These are phyloP conservation scores for Augochlora pura DNA, from an alignment of 1,140 invertebrate species.

Conservation along the genomic window DNA sequence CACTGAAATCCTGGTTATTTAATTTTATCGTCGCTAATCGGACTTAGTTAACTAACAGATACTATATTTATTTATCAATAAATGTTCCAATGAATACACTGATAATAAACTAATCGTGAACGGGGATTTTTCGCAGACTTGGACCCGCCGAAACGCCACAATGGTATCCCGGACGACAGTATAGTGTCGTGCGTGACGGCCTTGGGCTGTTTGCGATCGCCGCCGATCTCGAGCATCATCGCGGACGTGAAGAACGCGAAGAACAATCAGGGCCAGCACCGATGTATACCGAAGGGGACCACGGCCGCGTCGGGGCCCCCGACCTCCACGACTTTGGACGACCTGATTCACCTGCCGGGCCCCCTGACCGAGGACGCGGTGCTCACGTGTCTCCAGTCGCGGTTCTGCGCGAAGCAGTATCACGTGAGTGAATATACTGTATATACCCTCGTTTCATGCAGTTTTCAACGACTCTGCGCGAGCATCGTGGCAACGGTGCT, in stretches of 20 bases:
- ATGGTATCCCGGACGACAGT: constrained; percentile 70
- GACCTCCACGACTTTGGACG: constrained; percentile 84
- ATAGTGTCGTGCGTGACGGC: constrained; percentile 78
- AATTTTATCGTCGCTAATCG: no score
- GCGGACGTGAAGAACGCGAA: constrained; percentile 74
- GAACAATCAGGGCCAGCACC: constrained; percentile 67
- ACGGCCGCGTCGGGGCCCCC: constrained; percentile 42
- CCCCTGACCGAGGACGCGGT: constrained; percentile 96
- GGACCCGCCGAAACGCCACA: constrained; percentile 72
- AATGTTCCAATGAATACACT: no score
- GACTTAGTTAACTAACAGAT: no score
- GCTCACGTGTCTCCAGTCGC: constrained; percentile 92
- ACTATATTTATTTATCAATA: no score
- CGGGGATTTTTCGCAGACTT: constrained; percentile 66
- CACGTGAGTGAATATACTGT: constrained; percentile 85
- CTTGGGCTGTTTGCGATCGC: constrained; percentile 70
- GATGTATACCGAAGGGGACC: constrained; percentile 68
- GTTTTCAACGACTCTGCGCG: no score
- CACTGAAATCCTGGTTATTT: no score
- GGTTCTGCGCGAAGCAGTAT: constrained; percentile 92
- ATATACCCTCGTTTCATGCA: no score
- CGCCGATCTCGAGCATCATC: constrained; percentile 75
- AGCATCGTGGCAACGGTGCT: no score
- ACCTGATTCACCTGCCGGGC: constrained; percentile 94
- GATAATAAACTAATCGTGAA: no score